Conservation (phyloP, 2,113 vertebrate genomes). For the Uropsilus gracilis region DNA sequence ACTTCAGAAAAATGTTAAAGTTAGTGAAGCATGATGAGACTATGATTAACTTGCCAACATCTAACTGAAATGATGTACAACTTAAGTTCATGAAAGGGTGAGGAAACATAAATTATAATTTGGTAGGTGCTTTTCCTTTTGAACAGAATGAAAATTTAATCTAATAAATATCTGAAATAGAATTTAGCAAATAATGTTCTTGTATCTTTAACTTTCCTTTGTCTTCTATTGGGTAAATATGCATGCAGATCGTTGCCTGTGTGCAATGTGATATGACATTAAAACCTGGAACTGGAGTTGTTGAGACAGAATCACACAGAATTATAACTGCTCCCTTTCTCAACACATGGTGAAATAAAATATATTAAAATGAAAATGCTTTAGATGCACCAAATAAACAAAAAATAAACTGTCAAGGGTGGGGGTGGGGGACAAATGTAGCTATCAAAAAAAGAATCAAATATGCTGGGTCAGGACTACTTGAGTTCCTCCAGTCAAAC, state of each 20-base stretch:
- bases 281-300: background rate
- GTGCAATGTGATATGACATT: background rate
- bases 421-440: background rate
- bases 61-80: slow-evolving; percentile 65
- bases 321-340: background rate
- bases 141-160: slow-evolving; percentile 22
- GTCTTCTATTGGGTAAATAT: background rate
- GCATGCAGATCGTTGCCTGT: background rate
- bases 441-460: background rate
- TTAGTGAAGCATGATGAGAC: slow-evolving; percentile 74
- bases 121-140: slow-evolving; percentile 8
- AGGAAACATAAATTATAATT: slow-evolving; percentile 49
- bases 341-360: background rate
- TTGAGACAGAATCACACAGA: background rate
- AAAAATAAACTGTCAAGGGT: background rate
- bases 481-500: background rate
- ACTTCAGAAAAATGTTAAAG: slow-evolving; percentile 78
- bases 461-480: background rate
- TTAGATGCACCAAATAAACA: background rate
- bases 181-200: background rate
- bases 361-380: background rate
- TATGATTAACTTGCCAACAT: slow-evolving; percentile 76
- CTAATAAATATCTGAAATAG: background rate
- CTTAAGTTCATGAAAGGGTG: slow-evolving; percentile 49
- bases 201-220: background rate